Conservation (phyloP, 2,888 invertebrate species). For the Embidobia sp. region DNA sequence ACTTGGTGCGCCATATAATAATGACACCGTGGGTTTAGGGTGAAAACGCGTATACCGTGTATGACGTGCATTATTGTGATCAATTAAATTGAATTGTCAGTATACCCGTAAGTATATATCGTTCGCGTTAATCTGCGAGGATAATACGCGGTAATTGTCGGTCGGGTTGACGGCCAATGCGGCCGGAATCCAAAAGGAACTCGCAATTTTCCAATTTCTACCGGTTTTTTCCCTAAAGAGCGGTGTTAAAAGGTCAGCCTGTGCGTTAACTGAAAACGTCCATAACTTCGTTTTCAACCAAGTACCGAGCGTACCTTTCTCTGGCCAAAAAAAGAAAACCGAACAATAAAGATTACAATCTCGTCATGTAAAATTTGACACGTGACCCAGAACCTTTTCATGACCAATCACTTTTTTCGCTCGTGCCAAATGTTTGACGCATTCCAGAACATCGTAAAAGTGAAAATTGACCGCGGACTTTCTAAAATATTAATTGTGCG, state of each 20-base stretch:
- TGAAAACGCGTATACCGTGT: constrained; percentile 34
- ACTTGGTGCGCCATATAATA: constrained; percentile 65
- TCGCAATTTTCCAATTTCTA: no score
- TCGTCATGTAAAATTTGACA: constrained; percentile 30
- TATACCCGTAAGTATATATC: constrained; percentile 4
- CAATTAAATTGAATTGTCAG: constrained; percentile 48
- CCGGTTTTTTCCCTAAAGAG: no score
- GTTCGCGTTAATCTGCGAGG: neutral
- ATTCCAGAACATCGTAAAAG: constrained; percentile 52
- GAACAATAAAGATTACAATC: constrained; percentile 38
- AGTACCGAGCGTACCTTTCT: constrained; percentile 18
- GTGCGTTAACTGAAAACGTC: no score
- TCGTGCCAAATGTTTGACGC: constrained; percentile 50
- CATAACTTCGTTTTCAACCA: no score
- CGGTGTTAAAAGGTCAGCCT: no score
- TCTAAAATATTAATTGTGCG: constrained; percentile 53
- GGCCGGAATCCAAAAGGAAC: no score
- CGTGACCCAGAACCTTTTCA: constrained; percentile 44
- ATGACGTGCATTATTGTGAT: constrained; percentile 47
- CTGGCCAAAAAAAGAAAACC: constrained; percentile 6
- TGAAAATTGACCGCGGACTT: constrained; percentile 49
- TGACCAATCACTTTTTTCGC: constrained; percentile 48
- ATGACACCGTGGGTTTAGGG: constrained; percentile 46
- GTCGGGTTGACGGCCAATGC: no score
- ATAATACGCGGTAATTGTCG: neutral